Evolutionary conservation across 1,140 invertebrate genomes (phyloP), one percentile per base, ranked within the genome.

Genomic region (Nebria ingens): DNA sequence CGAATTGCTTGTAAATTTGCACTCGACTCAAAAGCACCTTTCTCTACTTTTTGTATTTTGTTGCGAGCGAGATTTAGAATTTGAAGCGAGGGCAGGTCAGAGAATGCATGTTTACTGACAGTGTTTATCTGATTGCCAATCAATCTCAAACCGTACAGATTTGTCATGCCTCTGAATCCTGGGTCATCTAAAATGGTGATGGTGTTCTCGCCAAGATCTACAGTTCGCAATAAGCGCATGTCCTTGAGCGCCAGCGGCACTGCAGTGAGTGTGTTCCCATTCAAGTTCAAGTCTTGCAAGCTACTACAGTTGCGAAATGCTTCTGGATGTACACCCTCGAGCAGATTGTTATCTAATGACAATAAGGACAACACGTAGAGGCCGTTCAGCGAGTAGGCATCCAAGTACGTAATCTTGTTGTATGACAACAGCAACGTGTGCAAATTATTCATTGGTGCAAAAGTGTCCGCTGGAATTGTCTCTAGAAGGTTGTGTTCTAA

Each of bases 11-110:
- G 86, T 45, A 96, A 76, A 67, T 85, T 85, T 2, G 77, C 74
- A 63, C 91, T 86, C 56, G 79, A 80, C 61, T 86, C 82, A 68
- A 96, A 93, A 13, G 89, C 83, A 40, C 85, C 88, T 21, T 83
- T 82, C 62, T 93, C 89, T 19, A 95, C 81, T 56, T 79, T 77
- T 45, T 82, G 77, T 19, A 96, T 84, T 67, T 80, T 82, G 76
- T 96, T 96, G 57, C 87, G 80, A 11, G 91, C 89, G 58, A 95
- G 76, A 76, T 94, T 94, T 49, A 96, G 75, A 61, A 93, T 90
- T 69, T 91, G 88, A 38, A 96, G 72, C 2, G 82, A 82, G 13
- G 89, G 87, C 56, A 93, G 70, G 60, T 88, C 81, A n/a, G 81
- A 74, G 66, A 95, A 92, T 12, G 85, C 81, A 21, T 83, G 79